Evolutionary conservation across 2,888 invertebrate genomes (phyloP), one percentile per base, ranked within the genome.

Genomic region (Leucophora obtusa): DNA sequence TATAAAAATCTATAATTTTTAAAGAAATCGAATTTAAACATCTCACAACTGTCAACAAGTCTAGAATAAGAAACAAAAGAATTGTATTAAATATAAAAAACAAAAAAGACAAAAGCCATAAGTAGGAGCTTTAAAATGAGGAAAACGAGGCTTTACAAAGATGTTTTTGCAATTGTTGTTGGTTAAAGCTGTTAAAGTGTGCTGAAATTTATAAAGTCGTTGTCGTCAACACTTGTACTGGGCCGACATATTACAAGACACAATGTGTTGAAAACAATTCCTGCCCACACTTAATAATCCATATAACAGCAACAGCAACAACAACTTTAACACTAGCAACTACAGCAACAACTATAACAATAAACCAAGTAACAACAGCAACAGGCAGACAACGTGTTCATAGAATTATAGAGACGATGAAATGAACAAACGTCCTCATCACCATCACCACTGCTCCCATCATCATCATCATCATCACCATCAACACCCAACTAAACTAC

Each of bases 361-460:
- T 38, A 38, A 38, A 38, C 38, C 38, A 38, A 38, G 11, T 38
- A 38, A 38, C 38, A 73, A 63, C 28, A 60, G 62, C 60, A 75
- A 56, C 58, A 75, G 47, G 58, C 82, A 82, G 86, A 85, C 86
- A 86, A 84, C 85, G 87, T 86, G 86, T 85, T 86, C 65, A 72
- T 65, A 17, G 62, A 35, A 66, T 63, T 69, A 15, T n/a, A 60
- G 21, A 21, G 38, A 21, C 14, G 35, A 18, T n/a, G 47, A 58
- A 68, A 66, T 51, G 66, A 79, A 62, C 56, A 73, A 73, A 66
- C 68, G 35, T 62, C 71, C 72, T 69, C 60, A 69, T 62, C 73
- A 17, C 51, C 68, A 59, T 68, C 66, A 59, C 21, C 17, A 58
- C 69, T 68, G 74, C 47, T 75, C 68, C 43, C 66, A 78, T 58